phyloP scores from a whole-genome alignment of 2,888 invertebrate species.

The Pachydiplax longipennis region DNA sequence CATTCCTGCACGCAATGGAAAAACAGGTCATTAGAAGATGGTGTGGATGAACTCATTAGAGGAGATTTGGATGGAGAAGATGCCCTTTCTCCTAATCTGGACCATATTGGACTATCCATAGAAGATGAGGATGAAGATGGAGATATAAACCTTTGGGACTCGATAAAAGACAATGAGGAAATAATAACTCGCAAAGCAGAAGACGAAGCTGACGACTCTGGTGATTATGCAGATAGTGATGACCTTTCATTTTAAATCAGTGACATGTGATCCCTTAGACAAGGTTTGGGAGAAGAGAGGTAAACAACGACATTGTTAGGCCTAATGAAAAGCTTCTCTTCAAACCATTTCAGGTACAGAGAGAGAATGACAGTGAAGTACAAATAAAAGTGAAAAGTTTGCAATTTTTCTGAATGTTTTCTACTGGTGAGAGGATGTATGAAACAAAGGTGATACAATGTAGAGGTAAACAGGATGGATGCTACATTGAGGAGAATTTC shows the following conservation, averaged over 20 bases:
- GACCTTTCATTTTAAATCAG: constrained; percentile 51
- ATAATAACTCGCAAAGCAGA: not conserved
- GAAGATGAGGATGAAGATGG: constrained; percentile 33
- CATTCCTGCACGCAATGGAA: not conserved
- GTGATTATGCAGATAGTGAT: constrained; percentile 54
- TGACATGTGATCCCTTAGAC: not conserved
- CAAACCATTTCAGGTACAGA: not conserved
- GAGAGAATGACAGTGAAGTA: constrained; percentile 25
- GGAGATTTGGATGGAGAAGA: constrained; percentile 72
- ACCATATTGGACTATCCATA: constrained; percentile 62
- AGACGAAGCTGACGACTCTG: constrained; percentile 50
- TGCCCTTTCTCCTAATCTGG: constrained; percentile 72
- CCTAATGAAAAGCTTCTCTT: not conserved
- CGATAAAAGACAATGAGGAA: constrained; percentile 9
- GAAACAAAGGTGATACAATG: not conserved
- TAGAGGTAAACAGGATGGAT: not conserved
- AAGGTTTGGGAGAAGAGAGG: not conserved
- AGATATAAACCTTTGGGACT: not conserved
- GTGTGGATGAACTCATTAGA: constrained; percentile 53
- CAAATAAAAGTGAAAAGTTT: constrained; percentile 6
- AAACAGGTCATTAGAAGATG: constrained; percentile 32
- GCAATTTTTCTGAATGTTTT: not conserved
- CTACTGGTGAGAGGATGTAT: not conserved
- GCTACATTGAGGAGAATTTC: not conserved
- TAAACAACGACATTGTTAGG: not conserved